phyloP scores from a whole-genome alignment of 2,888 invertebrate genomes.

The Belgica antarctica region DNA sequence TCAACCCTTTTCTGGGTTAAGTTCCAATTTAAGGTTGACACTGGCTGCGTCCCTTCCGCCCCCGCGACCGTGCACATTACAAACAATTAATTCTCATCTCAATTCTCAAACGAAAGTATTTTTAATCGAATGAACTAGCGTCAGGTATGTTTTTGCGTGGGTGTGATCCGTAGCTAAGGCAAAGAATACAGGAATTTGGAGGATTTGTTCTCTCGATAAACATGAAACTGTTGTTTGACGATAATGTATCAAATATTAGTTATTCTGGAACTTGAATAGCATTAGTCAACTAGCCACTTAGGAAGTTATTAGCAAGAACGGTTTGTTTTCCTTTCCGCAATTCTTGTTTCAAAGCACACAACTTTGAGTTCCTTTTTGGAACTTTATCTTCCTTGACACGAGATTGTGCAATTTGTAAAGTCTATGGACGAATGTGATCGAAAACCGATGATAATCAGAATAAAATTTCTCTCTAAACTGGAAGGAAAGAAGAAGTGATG shows the following conservation, averaged over 20 bases:
- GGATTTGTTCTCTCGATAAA: not conserved
- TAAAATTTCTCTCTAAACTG: not conserved
- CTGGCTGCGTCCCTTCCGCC: no score
- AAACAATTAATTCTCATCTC: no score
- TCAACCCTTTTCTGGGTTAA: no score
- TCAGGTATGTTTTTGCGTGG: no score
- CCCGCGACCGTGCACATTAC: no score
- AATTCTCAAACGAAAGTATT: no score
- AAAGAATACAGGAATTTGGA: not conserved
- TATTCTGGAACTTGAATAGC: slow-evolving; percentile 3
- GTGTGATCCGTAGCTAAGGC: no score
- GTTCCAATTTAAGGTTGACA: no score
- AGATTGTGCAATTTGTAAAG: not conserved
- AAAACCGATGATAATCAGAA: slow-evolving; percentile 4
- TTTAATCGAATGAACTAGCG: no score
- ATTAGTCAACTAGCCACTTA: not conserved
- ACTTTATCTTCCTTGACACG: not conserved
- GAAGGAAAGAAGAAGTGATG: not conserved
- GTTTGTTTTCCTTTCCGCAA: not conserved
- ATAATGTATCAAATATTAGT: slow-evolving; percentile 15
- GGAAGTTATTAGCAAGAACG: not conserved
- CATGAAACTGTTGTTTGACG: not conserved
- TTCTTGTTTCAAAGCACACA: not conserved
- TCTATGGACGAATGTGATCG: not conserved
- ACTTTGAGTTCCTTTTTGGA: not conserved